Evolutionary conservation across 2,888 invertebrate species (phyloP).

Genomic region (Uropetala carovei): DNA sequence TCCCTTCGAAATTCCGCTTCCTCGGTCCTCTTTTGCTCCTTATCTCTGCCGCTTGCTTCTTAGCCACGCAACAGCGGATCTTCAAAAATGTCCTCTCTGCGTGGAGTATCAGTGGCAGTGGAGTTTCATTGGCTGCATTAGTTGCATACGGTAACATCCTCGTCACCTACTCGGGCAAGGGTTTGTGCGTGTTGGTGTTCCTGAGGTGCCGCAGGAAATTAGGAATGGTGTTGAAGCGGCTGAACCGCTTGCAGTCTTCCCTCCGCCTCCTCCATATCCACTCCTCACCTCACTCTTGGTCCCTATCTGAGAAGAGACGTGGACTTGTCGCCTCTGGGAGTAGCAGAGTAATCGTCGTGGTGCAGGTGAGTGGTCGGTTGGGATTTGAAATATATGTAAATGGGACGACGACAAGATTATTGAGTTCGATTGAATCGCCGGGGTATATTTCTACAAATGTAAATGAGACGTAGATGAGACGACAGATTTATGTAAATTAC

Average conservation of each 20-base stretch:
- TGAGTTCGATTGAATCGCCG: neutral
- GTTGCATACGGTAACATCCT: neutral
- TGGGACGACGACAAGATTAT: neutral
- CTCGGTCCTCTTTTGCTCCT: neutral
- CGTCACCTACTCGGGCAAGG: neutral
- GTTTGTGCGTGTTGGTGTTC: neutral
- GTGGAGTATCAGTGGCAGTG: neutral
- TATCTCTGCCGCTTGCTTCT: neutral
- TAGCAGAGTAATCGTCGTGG: neutral
- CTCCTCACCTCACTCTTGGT: neutral
- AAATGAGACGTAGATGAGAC: neutral
- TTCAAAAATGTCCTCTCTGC: neutral
- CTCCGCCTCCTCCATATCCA: neutral
- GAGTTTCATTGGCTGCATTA: neutral
- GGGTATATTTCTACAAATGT: neutral
- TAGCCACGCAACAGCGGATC: neutral
- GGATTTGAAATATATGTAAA: slow-evolving; percentile 8
- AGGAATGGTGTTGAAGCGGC: neutral
- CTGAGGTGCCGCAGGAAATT: neutral
- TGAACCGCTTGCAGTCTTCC: neutral
- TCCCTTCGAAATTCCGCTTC: neutral
- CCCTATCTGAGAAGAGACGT: neutral
- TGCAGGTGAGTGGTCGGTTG: neutral
- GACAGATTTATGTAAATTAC: neutral
- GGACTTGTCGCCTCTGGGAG: neutral